Evolutionary conservation across 2,888 invertebrate genomes (phyloP).

Genomic region (Molorchus minor): DNA sequence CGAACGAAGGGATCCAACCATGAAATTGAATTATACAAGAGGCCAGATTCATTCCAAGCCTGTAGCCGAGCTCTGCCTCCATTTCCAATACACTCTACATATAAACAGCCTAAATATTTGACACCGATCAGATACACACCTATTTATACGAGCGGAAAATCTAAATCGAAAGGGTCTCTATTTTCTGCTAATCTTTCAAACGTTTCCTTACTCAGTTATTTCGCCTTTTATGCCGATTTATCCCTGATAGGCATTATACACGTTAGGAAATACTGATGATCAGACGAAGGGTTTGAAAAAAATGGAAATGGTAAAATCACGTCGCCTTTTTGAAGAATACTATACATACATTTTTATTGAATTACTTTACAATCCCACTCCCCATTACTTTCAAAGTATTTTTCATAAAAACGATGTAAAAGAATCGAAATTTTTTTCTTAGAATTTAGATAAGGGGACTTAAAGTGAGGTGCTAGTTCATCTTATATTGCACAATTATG

Average conservation of each 20-base stretch:
- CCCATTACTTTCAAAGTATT: no score
- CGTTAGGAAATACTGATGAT: background rate
- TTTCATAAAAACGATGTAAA: no score
- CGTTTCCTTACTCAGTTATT: slow-evolving; percentile 38
- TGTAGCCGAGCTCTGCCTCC: slow-evolving; percentile 36
- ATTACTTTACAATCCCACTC: no score
- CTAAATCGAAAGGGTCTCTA: slow-evolving; percentile 44
- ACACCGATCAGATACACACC: slow-evolving; percentile 48
- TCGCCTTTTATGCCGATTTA: slow-evolving; percentile 28
- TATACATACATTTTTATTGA: no score
- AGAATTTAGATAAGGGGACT: no score
- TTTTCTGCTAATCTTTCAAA: slow-evolving; percentile 44
- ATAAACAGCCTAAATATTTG: slow-evolving; percentile 41
- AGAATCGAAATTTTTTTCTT: no score
- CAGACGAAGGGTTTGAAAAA: no score
- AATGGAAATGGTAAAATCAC: no score
- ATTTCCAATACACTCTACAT: slow-evolving; percentile 43
- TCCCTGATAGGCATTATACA: slow-evolving; percentile 27
- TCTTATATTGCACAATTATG: no score
- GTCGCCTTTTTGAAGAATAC: no score
- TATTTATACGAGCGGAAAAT: slow-evolving; percentile 47
- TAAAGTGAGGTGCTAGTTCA: no score
- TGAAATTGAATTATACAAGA: slow-evolving; percentile 64
- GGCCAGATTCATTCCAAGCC: slow-evolving; percentile 54
- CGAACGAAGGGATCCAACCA: slow-evolving; percentile 60